These are phyloP conservation scores for Henricia sp. DNA, from an alignment of 53 echinoderm and acorn worm species.

Conservation along the genomic window DNA sequence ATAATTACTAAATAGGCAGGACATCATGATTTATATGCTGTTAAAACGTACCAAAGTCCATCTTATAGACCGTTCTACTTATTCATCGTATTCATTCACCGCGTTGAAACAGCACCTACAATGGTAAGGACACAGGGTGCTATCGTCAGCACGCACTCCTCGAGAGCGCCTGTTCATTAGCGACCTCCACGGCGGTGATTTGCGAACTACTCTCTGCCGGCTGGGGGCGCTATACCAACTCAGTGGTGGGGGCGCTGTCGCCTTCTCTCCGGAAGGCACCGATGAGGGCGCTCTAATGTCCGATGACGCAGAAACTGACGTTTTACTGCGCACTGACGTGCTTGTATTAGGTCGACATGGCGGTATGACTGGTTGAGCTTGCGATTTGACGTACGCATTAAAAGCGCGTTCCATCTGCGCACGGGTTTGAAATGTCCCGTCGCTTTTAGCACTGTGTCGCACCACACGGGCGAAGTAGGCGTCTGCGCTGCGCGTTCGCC, in stretches of 20 bases:
- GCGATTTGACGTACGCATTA: background rate
- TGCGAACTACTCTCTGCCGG: slow-evolving; percentile 58
- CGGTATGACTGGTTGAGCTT: background rate
- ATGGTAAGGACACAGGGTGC: slow-evolving; percentile 62
- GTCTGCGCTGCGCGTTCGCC: slow-evolving; percentile 43
- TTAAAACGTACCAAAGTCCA: slow-evolving; percentile 28
- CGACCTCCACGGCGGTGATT: slow-evolving; percentile 78
- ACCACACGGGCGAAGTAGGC: slow-evolving; percentile 13
- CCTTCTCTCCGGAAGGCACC: background rate
- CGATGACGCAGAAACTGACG: background rate
- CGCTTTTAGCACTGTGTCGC: background rate
- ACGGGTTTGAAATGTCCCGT: background rate
- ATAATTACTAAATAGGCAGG: no score
- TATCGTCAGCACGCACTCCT: slow-evolving; percentile 51
- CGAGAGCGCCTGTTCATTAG: slow-evolving; percentile 72
- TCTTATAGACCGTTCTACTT: slow-evolving; percentile 30
- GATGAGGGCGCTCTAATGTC: no score
- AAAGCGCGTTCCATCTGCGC: slow-evolving; percentile 46
- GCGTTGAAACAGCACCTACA: slow-evolving; percentile 73
- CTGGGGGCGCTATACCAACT: slow-evolving; percentile 64
- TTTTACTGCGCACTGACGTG: background rate
- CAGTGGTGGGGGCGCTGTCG: background rate
- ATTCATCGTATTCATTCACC: slow-evolving; percentile 26
- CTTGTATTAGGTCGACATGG: slow-evolving; percentile 23
- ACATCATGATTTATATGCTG: no score